phyloP scores from a whole-genome alignment of 2,888 invertebrate species.

The Rambutsinella grinnellia region DNA sequence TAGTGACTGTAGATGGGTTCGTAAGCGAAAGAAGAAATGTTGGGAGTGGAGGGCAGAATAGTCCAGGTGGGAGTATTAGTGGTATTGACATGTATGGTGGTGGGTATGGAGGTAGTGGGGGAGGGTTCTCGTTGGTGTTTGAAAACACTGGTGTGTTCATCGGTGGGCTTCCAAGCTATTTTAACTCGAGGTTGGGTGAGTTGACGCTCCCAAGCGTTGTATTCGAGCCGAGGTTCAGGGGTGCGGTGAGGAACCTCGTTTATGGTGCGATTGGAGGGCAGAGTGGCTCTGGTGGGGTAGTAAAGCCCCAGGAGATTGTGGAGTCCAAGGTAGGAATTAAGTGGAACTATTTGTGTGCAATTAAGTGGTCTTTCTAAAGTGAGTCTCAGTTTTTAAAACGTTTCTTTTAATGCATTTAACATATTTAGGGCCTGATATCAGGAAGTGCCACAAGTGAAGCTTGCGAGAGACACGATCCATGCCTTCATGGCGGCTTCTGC shows the following conservation, averaged over 20 bases:
- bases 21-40: constrained; percentile 49
- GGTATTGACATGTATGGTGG: neutral
- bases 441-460: constrained; percentile 57
- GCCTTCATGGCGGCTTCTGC: constrained; percentile 95
- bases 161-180: constrained; percentile 96
- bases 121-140: neutral
- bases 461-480: constrained; percentile 73
- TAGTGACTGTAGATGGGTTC: constrained; percentile 61
- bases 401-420: neutral
- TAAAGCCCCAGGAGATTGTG: constrained; percentile 87
- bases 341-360: neutral
- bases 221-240: constrained; percentile 92
- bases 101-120: neutral
- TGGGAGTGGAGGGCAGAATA: constrained; percentile 2
- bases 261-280: constrained; percentile 82
- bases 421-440: constrained; percentile 58
- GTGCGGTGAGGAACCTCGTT: constrained; percentile 91
- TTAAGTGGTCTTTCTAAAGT: neutral
- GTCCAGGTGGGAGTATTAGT: neutral
- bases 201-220: constrained; percentile 91
- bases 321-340: constrained; percentile 72
- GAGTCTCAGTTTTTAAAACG: neutral
- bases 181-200: constrained; percentile 86
- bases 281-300: constrained; percentile 81
- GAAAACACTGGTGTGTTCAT: constrained; percentile 95